Evolutionary conservation across 2,888 invertebrate species (phyloP).

Genomic region (Lepidonotus clava): DNA sequence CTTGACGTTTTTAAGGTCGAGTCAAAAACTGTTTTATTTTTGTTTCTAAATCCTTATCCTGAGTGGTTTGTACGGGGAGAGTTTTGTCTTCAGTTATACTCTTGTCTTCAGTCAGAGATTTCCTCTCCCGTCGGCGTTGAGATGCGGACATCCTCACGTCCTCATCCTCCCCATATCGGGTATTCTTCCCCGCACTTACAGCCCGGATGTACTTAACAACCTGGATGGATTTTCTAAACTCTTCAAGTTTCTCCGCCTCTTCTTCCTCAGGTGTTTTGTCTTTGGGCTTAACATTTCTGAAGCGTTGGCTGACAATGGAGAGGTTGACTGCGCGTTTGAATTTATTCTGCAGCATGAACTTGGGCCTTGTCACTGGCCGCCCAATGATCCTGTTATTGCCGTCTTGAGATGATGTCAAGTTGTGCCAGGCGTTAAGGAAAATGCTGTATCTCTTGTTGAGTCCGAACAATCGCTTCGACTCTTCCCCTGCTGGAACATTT

Average conservation of each 20-base stretch:
- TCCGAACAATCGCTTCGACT: too few species aligned
- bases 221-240: neutral
- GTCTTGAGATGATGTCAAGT: neutral
- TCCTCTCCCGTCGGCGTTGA: neutral
- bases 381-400: neutral
- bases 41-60: neutral
- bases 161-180: neutral
- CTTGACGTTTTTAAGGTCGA: neutral
- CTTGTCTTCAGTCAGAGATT: neutral
- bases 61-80: neutral
- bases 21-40: neutral
- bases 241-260: neutral
- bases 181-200: neutral
- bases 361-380: neutral
- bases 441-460: neutral
- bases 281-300: neutral
- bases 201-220: conserved; percentile 4
- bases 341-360: conserved; percentile 5
- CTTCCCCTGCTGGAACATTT: too few species aligned
- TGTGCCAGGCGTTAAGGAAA: neutral
- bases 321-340: neutral
- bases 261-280: neutral
- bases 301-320: neutral
- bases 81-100: neutral
- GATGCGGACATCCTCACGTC: neutral